Conservation (phyloP, 2,797 vertebrate species). For the Oceanodroma leucorhoa region DNA sequence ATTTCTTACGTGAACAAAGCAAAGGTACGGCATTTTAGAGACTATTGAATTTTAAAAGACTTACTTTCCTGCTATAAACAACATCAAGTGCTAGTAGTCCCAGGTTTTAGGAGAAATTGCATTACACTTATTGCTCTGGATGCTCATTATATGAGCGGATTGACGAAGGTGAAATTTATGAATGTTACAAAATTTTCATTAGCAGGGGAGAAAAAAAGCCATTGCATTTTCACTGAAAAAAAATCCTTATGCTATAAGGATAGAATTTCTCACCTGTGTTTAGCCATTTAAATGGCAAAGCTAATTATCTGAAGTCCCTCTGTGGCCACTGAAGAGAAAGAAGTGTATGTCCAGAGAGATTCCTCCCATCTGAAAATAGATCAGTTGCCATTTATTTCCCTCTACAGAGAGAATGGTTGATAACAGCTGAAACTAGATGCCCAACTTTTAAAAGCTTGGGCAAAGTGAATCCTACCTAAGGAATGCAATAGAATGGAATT, state of each 20-base stretch:
- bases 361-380: neutral
- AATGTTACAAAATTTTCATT: neutral
- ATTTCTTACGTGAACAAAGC: conserved; percentile 84
- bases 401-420: neutral
- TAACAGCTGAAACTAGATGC: neutral
- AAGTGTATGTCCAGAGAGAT: neutral
- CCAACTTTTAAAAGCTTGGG: neutral
- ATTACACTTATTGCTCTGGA: neutral
- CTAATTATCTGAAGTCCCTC: neutral
- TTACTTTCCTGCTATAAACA: neutral
- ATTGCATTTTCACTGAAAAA: neutral
- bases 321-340: neutral
- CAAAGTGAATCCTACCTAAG: neutral
- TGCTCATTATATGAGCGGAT: neutral
- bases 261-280: neutral
- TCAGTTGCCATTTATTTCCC: neutral
- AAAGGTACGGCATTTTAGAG: conserved; percentile 77
- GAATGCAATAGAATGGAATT: neutral
- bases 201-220: neutral
- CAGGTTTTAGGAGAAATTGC: neutral
- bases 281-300: neutral
- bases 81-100: neutral
- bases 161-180: neutral
- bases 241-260: fast-evolving
- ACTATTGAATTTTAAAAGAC: neutral